phyloP scores from a whole-genome alignment of 2,113 vertebrate species.

The Himantopus leucocephalus region DNA sequence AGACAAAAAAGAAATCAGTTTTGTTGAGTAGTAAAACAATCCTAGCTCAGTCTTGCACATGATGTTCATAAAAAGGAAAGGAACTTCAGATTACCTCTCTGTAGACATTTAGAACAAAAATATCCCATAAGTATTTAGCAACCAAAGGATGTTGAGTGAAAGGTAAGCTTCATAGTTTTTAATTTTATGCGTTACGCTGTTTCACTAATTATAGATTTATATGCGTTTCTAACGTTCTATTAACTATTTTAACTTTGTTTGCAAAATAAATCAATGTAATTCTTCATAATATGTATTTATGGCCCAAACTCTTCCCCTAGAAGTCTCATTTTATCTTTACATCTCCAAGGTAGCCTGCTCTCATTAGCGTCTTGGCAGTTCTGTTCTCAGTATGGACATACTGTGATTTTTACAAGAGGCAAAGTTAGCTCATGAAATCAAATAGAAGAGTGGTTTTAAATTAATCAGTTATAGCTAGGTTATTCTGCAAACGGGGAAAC shows the following conservation, averaged over 20 bases:
- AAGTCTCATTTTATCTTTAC: neutral
- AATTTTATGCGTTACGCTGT: neutral
- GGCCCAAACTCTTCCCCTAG: neutral
- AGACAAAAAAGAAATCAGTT: neutral
- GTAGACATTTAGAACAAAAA: neutral
- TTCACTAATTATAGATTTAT: neutral
- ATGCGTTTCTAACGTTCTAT: neutral
- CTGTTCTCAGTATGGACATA: neutral
- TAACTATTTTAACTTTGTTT: neutral
- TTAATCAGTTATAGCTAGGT: neutral
- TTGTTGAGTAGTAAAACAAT: neutral
- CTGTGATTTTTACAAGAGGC: neutral
- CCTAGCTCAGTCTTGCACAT: neutral
- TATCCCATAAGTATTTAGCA: neutral
- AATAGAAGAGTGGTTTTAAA: neutral
- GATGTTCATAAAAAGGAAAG: neutral
- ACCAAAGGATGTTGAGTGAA: neutral
- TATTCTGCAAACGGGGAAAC: neutral
- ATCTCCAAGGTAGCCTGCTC: neutral
- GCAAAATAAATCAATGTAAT: neutral
- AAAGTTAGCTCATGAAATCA: neutral
- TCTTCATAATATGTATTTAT: neutral
- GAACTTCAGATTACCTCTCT: neutral
- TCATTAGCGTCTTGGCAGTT: neutral
- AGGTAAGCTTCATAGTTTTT: neutral